phyloP scores from a whole-genome alignment of 2,797 vertebrate species.

The Crenichthys baileyi region DNA sequence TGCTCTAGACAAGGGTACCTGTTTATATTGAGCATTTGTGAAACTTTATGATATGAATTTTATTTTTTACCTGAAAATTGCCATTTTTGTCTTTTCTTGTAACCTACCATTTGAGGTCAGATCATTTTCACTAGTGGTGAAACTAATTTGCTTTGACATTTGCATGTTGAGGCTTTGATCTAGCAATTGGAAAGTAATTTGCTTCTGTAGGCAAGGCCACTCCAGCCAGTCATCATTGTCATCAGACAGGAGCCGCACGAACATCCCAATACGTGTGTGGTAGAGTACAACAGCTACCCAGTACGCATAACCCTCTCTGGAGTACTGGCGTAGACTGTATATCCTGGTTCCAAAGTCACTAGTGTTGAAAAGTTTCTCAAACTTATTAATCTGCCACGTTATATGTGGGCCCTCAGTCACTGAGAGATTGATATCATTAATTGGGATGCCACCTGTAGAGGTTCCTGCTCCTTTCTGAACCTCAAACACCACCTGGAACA shows the following conservation, averaged over 20 bases:
- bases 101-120: not conserved
- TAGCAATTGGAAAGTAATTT: slow-evolving; percentile 81
- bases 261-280: slow-evolving; percentile 55
- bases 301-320: slow-evolving; percentile 84
- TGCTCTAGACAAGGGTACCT: slow-evolving; percentile 11
- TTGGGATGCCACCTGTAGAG: slow-evolving; percentile 85
- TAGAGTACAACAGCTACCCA: slow-evolving; percentile 48
- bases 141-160: slow-evolving; percentile 43
- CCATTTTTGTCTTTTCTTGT: not conserved
- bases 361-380: slow-evolving; percentile 61
- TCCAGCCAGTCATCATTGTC: slow-evolving; percentile 79
- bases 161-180: slow-evolving; percentile 85
- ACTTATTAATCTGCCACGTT: slow-evolving; percentile 80
- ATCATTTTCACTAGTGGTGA: slow-evolving; percentile 27
- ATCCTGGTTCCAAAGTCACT: slow-evolving; percentile 20
- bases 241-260: slow-evolving; percentile 81
- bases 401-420: slow-evolving; percentile 85
- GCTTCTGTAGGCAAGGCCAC: slow-evolving; percentile 85
- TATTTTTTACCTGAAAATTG: not conserved
- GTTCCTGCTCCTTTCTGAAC: slow-evolving; percentile 72
- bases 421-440: slow-evolving; percentile 89
- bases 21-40: not conserved
- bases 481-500: slow-evolving; percentile 84
- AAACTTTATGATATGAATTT: too few relatives aligned
- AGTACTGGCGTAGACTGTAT: slow-evolving; percentile 82